phyloP scores from a whole-genome alignment of 2,888 invertebrate species.

The Oscheius sp. region DNA sequence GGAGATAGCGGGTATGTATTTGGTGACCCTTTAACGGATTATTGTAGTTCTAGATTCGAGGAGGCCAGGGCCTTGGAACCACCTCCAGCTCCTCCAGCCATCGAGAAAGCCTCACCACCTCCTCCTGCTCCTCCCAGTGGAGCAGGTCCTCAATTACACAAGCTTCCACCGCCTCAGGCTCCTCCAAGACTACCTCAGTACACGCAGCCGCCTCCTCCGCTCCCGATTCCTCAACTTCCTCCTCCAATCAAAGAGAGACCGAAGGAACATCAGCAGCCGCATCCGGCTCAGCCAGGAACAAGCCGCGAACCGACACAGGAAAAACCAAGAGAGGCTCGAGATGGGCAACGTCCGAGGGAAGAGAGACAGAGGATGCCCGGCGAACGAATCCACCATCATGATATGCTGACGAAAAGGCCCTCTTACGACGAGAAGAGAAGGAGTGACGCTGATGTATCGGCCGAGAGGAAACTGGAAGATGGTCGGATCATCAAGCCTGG shows the following conservation, averaged over 20 bases:
- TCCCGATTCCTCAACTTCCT: conserved; percentile 2
- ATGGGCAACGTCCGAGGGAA: too few relatives aligned
- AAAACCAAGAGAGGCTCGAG: background rate
- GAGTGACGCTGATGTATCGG: too few relatives aligned
- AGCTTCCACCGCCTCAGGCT: background rate
- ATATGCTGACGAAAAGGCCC: too few relatives aligned
- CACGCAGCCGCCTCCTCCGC: background rate
- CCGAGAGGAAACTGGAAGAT: too few relatives aligned
- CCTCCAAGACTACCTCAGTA: background rate
- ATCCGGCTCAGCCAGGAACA: background rate
- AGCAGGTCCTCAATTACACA: background rate
- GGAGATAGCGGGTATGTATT: conserved; percentile 33
- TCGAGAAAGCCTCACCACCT: background rate
- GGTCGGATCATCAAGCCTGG: too few relatives aligned
- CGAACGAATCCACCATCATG: background rate
- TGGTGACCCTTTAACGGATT: background rate
- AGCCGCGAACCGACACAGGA: background rate
- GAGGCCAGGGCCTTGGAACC: conserved; percentile 30
- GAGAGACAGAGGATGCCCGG: background rate
- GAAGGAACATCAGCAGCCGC: background rate
- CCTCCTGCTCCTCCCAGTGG: conserved; percentile 2
- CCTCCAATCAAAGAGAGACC: background rate
- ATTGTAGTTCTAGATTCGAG: conserved; percentile 21
- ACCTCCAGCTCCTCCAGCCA: conserved; percentile 29
- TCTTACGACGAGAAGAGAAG: too few relatives aligned